Conservation (phyloP, 2,113 vertebrate species). For the Felis chaus region DNA sequence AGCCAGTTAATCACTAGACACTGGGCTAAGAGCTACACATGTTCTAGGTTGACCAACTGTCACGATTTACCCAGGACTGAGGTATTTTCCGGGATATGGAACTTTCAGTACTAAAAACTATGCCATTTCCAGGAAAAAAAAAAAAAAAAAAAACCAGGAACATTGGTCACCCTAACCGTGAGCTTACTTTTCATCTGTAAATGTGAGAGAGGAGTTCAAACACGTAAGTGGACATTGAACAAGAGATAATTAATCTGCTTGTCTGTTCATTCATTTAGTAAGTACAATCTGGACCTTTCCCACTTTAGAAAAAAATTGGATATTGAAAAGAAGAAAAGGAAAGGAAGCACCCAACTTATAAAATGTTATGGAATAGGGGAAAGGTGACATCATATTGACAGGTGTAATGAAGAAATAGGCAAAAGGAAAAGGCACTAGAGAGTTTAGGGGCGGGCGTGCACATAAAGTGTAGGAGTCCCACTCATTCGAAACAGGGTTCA, state of each 20-base stretch:
- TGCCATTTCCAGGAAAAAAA: background rate
- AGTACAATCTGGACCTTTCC: background rate
- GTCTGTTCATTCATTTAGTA: background rate
- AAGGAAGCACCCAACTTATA: background rate
- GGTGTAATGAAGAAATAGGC: background rate
- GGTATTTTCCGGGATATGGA: background rate
- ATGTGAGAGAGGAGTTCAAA: background rate
- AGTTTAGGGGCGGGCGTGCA: accelerated
- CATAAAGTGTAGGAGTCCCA: background rate
- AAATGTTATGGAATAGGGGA: background rate
- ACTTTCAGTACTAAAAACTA: background rate
- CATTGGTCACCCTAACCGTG: background rate
- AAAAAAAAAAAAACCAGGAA: background rate
- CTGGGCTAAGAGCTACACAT: background rate
- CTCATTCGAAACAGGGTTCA: background rate
- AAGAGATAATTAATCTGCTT: background rate
- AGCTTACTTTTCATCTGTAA: background rate
- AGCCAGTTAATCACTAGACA: background rate
- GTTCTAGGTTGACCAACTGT: background rate
- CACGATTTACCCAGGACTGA: background rate
- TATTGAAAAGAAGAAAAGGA: background rate
- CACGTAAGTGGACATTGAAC: background rate
- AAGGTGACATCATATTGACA: background rate
- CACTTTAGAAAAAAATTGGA: background rate
- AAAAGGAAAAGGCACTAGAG: background rate